Percentiles rank a stretch among this genome's conserved stretches.
Evolutionary conservation across 2,797 vertebrate species (phyloP).

Genomic region (Sebastes iracundus): DNA sequence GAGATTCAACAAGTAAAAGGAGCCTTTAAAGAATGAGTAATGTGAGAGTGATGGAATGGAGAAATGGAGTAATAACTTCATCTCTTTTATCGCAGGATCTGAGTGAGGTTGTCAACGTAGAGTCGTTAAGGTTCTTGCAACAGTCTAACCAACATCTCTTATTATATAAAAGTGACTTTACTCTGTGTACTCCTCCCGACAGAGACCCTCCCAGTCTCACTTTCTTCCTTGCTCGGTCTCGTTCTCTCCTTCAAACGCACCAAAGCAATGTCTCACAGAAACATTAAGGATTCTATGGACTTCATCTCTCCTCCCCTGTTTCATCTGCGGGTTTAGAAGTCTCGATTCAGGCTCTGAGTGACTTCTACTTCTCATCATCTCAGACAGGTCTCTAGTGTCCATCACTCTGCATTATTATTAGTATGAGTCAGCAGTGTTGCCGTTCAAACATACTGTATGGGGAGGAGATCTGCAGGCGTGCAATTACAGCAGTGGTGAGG

Average conservation of each 20-base stretch:
- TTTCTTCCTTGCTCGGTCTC: not conserved
- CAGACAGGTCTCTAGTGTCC: slow-evolving; percentile 34
- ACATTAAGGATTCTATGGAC: slow-evolving; percentile 18
- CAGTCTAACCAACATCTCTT: slow-evolving; percentile 20
- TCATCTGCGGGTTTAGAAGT: slow-evolving; percentile 50
- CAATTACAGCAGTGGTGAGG: not conserved
- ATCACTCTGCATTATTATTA: slow-evolving; percentile 43
- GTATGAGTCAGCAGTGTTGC: slow-evolving; percentile 8
- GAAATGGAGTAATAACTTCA: slow-evolving; percentile 1
- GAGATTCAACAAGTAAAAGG: slow-evolving; percentile 34
- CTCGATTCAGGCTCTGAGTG: slow-evolving; percentile 32
- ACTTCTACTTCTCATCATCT: slow-evolving; percentile 46
- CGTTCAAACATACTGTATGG: not conserved
- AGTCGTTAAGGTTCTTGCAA: not conserved
- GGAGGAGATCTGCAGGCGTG: slow-evolving; percentile 2
- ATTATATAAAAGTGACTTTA: slow-evolving; percentile 11
- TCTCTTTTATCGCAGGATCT: slow-evolving; percentile 17
- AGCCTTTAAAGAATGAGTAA: slow-evolving; percentile 45
- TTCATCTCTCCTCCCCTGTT: slow-evolving; percentile 35
- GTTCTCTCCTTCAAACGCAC: slow-evolving; percentile 17
- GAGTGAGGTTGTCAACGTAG: slow-evolving; percentile 1
- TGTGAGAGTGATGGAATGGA: slow-evolving; percentile 13
- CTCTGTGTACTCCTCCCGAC: not conserved
- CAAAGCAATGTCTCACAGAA: slow-evolving; percentile 16
- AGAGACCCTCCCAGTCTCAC: not conserved